Evolutionary conservation across 2,113 vertebrate genomes (phyloP), one percentile per base, ranked within the genome.

Genomic region (Ictalurus punctatus): DNA sequence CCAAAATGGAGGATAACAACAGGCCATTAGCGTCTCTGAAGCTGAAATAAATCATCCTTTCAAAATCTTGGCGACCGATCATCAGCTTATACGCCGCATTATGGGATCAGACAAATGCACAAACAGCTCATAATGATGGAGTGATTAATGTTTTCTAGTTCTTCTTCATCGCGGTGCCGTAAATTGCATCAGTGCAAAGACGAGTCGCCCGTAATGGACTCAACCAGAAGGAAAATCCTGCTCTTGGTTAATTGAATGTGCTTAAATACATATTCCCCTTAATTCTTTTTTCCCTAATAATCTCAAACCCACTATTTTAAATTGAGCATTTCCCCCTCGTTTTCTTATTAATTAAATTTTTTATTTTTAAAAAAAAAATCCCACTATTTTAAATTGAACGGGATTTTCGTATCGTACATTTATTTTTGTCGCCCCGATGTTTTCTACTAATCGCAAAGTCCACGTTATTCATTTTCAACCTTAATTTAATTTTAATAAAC

Each of bases 61-160:
- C 34, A 89, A 86, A 92, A 83, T 89, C 71, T 87, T 80, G 19
- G 90, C 88, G 83, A 89, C 58, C 82, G 83, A 90, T 88, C 73
- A 92, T 93, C 91, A 67, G 91, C 84, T 56, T 82, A 76, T 40
- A 59, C 40, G 48, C 48, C 48, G 25, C 85, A 81, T 67, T 58
- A 87, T 84, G 76, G 54, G 44, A 56, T 7, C 48, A 59, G 54
- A 40, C 74, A 44, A 76, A 82, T 23, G 27, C n/a, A 82, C 76
- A 37, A 58, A 40, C 30, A 56, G 37, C 56, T 19, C 37, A 25
- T 88, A 90, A 91, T 88, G 69, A 83, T 54, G 82, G 61, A 83
- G 90, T 92, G 91, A 93, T 91, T 90, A 90, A 93, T 90, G 80
- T 71, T 86, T 86, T 48, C 76, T 44, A 10, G 65, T 81, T 89